Evolutionary conservation across 2,888 invertebrate genomes (phyloP), one percentile per base, ranked within the genome.

Genomic region (Amiota minor): DNA sequence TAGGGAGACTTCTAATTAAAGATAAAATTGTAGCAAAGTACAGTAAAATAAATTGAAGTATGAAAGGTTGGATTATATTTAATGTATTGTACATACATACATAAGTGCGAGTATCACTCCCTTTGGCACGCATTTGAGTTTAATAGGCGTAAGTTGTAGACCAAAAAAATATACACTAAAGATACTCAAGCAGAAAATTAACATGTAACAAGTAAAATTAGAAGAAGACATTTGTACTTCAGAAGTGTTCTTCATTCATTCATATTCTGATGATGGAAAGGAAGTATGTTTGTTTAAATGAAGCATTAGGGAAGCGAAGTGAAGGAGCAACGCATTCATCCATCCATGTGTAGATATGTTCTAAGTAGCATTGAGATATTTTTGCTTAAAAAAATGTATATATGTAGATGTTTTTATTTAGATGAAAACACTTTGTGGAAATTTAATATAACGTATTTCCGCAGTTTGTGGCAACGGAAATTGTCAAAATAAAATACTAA

Each of bases 11-110:
- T 18, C n/a, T 56, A 56, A 56, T 16, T 20, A 59, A 18, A 59
- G 18, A 59, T 20, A 59, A 16, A 59, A 83, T 79, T 83, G 83
- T 82, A 84, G 85, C 83, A 82, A 82, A 82, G 79, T 83, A 77
- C 78, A 56, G 56, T 45, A 53, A 83, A 78, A 77, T 76, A n/a
- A 81, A 78, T 45, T 75, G 71, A 77, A 75, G 70, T 2, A 14
- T 50, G 4, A 3, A 49, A 49, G 49, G 4, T 50, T 50, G 53
- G 53, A 6, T 8, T 12, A 10, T 8, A 35, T 3, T 23, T n/a
- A 53, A 53, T 23, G 23, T 23, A 23, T 23, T 3, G 23, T 23
- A 1, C 23, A n/a, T n/a, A n/a, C 23, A 23, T 23, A 23, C 35
- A 35, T 35, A 4, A 35, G 35, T 35, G 35, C 35, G 35, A 35